Base-by-base conservation (phyloP, 92 coral and sea anemone genomes). In the Porites lobata region DNA sequence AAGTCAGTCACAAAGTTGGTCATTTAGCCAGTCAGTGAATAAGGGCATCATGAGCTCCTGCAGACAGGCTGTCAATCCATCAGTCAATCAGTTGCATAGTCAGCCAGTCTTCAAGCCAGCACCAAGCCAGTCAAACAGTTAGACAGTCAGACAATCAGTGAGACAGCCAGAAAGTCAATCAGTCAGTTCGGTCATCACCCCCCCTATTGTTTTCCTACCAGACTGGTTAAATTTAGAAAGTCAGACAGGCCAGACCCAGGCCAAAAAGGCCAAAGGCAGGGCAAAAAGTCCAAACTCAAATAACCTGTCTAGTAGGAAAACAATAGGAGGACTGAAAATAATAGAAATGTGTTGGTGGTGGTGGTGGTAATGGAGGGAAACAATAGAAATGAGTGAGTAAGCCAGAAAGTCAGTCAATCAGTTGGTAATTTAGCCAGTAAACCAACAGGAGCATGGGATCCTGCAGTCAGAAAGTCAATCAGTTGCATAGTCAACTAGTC, bases 321-420 rank as follows among this genome's bases (percentile, higher is more conserved):
- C 47, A 38, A 38, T 38, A 38, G 47, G 47, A 38, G 47, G 47
- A 38, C 7, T 38, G 47, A 38, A 38, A 38, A 38, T 7, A 38
- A 38, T 38, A 38, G 47, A 38, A 38, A 38, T 38, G 47, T 38
- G 47, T 3, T 38, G 47, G 47, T 38, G 47, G 47, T 38, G 47
- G 47, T 38, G 6, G 47, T 38, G 47, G 47, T 38, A 4, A 38
- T 38, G 47, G 47, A 38, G 47, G 47, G 47, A 38, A 38, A 38
- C 47, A 38, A 38, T 38, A 38, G 6, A 38, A 65, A 20, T n/a
- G n/a, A 65, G 71, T 8, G 2, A 65, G 13, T 65, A 9, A 65
- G 71, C 18, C 71, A 65, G 71, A 8, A 17, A 65, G 71, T 66
- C 71, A 66, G 71, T n/a, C 71, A 66, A 21, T 14, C 22, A 66